phyloP scores from a whole-genome alignment of 2,113 vertebrate genomes.

The Arothron firmamentum region DNA sequence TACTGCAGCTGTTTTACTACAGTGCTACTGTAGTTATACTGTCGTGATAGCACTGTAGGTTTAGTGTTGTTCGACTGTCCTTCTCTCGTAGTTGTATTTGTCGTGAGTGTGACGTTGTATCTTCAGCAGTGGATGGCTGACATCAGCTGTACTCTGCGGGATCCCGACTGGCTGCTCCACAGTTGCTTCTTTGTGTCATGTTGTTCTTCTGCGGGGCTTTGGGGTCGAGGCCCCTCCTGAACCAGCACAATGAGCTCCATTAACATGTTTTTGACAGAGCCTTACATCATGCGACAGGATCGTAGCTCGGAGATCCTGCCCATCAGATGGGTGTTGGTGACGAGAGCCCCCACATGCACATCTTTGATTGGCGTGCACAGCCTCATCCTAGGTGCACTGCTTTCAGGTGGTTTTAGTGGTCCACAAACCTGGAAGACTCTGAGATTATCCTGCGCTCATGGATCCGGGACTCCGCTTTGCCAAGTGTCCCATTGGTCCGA shows the following conservation, averaged over 20 bases:
- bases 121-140: not conserved
- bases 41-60: no score
- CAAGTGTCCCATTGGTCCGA: no score
- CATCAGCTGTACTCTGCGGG: no score
- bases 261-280: conserved; percentile 15
- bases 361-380: not conserved
- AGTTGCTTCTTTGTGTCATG: conserved; percentile 41
- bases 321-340: no score
- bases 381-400: no score
- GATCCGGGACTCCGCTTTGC: no score
- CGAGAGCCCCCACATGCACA: no score
- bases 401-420: conserved; percentile 6
- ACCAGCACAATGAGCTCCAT: conserved; percentile 51
- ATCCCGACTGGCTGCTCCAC: not conserved
- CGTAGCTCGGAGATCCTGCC: no score
- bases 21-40: no score
- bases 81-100: no score
- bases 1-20: no score
- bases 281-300: conserved; percentile 14
- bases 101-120: not conserved
- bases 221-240: conserved; percentile 11
- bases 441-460: conserved; percentile 18
- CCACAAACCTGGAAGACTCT: conserved; percentile 25
- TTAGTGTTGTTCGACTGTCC: no score
- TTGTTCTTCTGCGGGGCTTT: conserved; percentile 36